Conservation (phyloP, 1,140 invertebrate species). For the Nixonia krombeini region DNA sequence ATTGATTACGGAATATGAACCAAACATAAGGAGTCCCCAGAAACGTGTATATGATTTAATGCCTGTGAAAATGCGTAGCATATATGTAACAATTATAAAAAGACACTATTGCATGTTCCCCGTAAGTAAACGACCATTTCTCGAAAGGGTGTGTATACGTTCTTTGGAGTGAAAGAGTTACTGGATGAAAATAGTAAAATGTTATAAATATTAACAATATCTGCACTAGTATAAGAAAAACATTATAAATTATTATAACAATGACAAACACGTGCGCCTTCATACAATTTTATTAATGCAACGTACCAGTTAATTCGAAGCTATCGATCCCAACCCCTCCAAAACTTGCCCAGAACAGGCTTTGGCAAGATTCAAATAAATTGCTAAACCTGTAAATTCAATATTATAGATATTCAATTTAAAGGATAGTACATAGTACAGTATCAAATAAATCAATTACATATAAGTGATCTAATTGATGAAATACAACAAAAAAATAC, state of each 20-base stretch:
- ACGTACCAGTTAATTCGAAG: constrained; percentile 78
- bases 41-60: constrained; percentile 86
- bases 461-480: no score
- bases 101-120: background rate
- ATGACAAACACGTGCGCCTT: background rate
- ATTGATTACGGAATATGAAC: constrained; percentile 87
- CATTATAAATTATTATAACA: background rate
- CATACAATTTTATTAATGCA: background rate
- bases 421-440: no score
- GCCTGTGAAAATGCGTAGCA: constrained; percentile 66
- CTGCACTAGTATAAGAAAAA: no score
- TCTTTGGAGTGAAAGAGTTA: no score
- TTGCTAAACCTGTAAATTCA: constrained; percentile 70
- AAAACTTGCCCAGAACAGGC: constrained; percentile 92
- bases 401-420: no score
- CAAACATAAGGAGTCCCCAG: constrained; percentile 87
- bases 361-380: constrained; percentile 91
- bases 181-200: no score
- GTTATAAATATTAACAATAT: no score
- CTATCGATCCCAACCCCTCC: constrained; percentile 86
- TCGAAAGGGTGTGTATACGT: no score
- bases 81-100: no score
- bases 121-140: no score
- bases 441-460: no score
- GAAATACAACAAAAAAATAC: no score